These are phyloP conservation scores for Varanus salvator DNA, from an alignment of 2,113 vertebrate genomes.

Conservation along the genomic window DNA sequence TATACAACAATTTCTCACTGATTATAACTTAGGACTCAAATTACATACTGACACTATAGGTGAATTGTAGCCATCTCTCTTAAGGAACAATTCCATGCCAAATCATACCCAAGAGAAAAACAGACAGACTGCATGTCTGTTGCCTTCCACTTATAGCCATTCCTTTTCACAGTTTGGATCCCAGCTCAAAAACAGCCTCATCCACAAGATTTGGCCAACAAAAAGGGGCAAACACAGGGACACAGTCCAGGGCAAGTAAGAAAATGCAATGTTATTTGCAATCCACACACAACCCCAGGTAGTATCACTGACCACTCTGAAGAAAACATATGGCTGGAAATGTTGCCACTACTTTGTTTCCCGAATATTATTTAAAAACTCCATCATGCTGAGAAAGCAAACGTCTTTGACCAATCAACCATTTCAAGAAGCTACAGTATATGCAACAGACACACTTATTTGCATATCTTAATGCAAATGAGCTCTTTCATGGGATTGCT, in stretches of 20 bases:
- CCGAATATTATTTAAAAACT: neutral
- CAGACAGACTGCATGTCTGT: constrained; percentile 42
- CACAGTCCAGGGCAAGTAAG: neutral
- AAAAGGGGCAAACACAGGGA: too few species aligned
- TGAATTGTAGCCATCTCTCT: constrained; percentile 42
- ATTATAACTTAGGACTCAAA: constrained; percentile 52
- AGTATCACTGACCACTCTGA: neutral
- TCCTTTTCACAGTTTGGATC: constrained; percentile 47
- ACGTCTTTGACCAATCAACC: neutral
- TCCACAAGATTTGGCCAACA: constrained; percentile 38
- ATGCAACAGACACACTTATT: neutral
- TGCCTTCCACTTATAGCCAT: constrained; percentile 53
- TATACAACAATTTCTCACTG: neutral
- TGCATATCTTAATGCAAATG: neutral
- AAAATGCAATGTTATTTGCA: neutral
- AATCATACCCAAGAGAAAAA: constrained; percentile 61
- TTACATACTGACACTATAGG: constrained; percentile 27
- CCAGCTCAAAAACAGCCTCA: constrained; percentile 10
- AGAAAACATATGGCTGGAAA: neutral
- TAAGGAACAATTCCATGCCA: constrained; percentile 43
- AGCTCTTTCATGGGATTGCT: neutral
- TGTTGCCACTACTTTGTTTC: neutral
- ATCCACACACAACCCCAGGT: constrained; percentile 1
- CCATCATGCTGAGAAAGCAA: neutral
- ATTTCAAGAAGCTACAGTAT: neutral